A percentile compares a stretch with the other conserved stretches of the same genome.
Conservation (phyloP, 2,888 invertebrate species). For the Beris morrisii region DNA sequence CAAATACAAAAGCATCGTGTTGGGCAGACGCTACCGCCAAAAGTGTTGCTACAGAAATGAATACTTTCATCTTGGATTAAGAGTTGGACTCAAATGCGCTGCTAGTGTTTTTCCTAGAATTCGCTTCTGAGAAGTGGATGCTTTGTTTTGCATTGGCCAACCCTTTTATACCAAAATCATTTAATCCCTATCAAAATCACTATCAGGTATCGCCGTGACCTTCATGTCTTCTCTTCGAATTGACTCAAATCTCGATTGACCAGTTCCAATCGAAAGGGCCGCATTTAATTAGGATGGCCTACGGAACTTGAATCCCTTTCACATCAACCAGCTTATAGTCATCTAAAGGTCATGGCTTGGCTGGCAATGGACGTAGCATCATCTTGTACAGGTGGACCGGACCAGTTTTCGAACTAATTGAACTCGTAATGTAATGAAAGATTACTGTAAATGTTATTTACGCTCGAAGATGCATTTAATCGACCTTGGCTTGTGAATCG, state of each 20-base stretch:
- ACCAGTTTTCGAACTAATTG: no score
- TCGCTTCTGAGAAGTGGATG: conserved; percentile 45
- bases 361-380: no score
- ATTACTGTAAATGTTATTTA: no score
- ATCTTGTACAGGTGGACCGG: no score
- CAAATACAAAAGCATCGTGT: conserved; percentile 34
- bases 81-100: conserved; percentile 42
- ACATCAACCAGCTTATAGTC: no score
- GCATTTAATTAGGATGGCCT: no score
- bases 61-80: conserved; percentile 47
- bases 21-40: conserved; percentile 43
- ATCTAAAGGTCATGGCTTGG: no score
- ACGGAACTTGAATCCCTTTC: no score
- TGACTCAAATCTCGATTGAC: background rate
- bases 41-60: conserved; percentile 45
- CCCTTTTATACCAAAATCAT: conserved; percentile 34
- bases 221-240: background rate
- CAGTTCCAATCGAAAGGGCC: no score
- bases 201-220: conserved; percentile 13
- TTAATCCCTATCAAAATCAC: background rate
- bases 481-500: no score
- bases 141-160: conserved; percentile 8
- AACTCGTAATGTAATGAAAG: no score
- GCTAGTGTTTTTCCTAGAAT: conserved; percentile 47
- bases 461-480: no score